Evolutionary conservation across 37 sponge, comb jelly and placozoan genomes (phyloP).

Genomic region (Beroe ovata): DNA sequence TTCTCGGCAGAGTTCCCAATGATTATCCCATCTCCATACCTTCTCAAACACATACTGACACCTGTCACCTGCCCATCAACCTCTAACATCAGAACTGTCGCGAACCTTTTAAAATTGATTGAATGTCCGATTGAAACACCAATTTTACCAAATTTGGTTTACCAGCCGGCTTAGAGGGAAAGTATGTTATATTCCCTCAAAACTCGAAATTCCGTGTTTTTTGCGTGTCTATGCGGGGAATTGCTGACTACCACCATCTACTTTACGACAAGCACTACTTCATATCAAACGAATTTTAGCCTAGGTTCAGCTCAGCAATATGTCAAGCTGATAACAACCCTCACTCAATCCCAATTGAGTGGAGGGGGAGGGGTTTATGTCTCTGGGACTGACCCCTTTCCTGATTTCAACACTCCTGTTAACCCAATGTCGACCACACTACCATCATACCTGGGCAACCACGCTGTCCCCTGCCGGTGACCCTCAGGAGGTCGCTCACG

Average conservation of each 20-base stretch:
- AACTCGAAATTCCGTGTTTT: no score
- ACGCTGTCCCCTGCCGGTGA: neutral
- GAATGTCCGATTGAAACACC: no score
- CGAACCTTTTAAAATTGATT: no score
- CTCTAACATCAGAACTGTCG: no score
- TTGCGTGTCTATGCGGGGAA: neutral
- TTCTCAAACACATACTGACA: no score
- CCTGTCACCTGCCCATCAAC: no score
- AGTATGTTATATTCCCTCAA: no score
- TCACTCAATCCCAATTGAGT: neutral
- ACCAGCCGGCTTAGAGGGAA: no score
- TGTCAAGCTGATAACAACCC: neutral
- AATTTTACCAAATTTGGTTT: neutral
- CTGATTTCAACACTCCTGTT: neutral
- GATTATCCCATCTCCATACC: no score
- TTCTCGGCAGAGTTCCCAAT: no score
- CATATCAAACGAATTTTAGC: slow-evolving; percentile 29
- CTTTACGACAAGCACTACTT: slow-evolving; percentile 42
- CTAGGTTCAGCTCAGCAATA: neutral
- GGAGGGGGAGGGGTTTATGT: neutral
- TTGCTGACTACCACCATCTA: neutral
- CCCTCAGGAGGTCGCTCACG: neutral
- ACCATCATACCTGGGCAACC: slow-evolving; percentile 34
- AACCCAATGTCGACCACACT: neutral
- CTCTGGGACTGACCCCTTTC: neutral